Evolutionary conservation across 2,797 vertebrate species (phyloP), one percentile per base, ranked within the genome.

Genomic region (Megalops cyprinoides): DNA sequence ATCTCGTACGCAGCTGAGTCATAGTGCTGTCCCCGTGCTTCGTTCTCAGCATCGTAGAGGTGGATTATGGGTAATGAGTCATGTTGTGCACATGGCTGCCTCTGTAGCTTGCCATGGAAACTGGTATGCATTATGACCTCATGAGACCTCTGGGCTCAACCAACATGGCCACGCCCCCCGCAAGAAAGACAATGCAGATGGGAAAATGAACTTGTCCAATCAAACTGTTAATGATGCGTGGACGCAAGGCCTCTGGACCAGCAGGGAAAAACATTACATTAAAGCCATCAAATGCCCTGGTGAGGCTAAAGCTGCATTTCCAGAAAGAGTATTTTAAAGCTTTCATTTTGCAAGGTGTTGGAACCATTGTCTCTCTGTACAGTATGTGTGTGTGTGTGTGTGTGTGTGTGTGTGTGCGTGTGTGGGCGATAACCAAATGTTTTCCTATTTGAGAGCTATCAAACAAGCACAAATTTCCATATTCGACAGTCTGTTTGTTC

Each of bases 401-500:
- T 83, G 65, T 65, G 44, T 56, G 46, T 77, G 48, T 73, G 48
- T 49, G 31, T 60, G 25, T 53, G 28, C 23, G 10, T 12, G 7
- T 48, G 74, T 55, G 5, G 5, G 23, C 69, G n/a, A n/a, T n/a
- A n/a, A n/a, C n/a, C n/a, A 42, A 23, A 42, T 69, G 18, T 34
- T 18, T 3, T 62, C 48, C 46, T 48, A n/a, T 53, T 53, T 9
- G 12, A 53, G 15, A 53, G 9, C 51, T 53, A 53, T 53, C 15
- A 18, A 53, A 53, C 3, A 53, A 18, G 51, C 4, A 0, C 51
- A 53, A 53, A 53, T 2, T 2, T 53, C 10, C 51, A 53, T 53
- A 18, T 39, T 44, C 8, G 37, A 44, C 39, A 44, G 23, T 39
- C 60, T 65, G 60, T 34, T 39, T 18, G n/a, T 4, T 23, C 39